These are phyloP conservation scores for Leguminivora glycinivorella DNA, from an alignment of 1,140 invertebrate genomes.

Conservation along the genomic window DNA sequence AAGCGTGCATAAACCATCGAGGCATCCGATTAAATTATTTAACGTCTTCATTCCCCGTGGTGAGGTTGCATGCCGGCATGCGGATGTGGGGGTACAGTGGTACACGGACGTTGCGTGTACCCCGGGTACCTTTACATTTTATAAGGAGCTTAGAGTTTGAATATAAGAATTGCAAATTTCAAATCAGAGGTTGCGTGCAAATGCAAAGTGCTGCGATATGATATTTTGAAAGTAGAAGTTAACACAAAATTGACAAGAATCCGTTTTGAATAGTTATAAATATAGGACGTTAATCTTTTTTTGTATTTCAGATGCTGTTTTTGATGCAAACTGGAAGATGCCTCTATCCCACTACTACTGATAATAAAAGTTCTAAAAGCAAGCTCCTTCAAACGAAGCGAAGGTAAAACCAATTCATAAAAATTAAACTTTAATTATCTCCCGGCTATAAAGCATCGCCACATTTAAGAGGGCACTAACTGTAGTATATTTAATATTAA, in stretches of 20 bases:
- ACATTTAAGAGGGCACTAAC: constrained; percentile 65
- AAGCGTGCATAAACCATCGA: constrained; percentile 63
- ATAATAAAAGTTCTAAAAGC: constrained; percentile 18
- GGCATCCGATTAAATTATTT: constrained; percentile 76
- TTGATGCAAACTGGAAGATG: neutral
- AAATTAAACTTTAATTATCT: constrained; percentile 26
- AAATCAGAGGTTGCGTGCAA: neutral
- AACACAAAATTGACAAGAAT: too few relatives aligned
- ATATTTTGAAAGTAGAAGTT: too few relatives aligned
- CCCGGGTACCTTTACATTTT: constrained; percentile 43
- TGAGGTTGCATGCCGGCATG: constrained; percentile 70
- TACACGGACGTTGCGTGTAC: constrained; percentile 56
- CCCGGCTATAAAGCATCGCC: constrained; percentile 57
- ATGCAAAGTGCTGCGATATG: neutral
- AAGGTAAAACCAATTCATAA: constrained; percentile 9
- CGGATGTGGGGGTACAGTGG: constrained; percentile 65
- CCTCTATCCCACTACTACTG: constrained; percentile 29
- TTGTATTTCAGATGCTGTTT: too few relatives aligned
- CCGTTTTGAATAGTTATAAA: too few relatives aligned
- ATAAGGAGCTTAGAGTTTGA: constrained; percentile 30
- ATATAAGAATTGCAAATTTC: constrained; percentile 9
- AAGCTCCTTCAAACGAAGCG: constrained; percentile 29
- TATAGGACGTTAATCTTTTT: too few relatives aligned
- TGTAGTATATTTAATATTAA: constrained; percentile 78
- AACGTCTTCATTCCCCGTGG: constrained; percentile 75